These are phyloP conservation scores for Drosophila stalkeri DNA, from an alignment of 2,888 invertebrate species.

Conservation along the genomic window DNA sequence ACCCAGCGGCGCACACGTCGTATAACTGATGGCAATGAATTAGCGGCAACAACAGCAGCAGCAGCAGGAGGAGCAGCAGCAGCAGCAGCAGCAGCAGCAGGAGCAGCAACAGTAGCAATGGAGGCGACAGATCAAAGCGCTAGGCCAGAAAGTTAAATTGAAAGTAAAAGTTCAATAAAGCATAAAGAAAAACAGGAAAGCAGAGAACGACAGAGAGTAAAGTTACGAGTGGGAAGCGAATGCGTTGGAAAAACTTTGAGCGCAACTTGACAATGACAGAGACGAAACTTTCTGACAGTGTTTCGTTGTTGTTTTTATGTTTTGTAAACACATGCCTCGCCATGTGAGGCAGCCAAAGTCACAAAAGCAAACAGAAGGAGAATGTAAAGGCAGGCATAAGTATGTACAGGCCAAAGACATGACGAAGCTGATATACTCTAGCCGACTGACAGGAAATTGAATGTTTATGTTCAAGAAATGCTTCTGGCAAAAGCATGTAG, in stretches of 20 bases:
- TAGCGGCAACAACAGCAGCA: slow-evolving; percentile 42
- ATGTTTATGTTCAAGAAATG: no score
- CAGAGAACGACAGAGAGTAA: neutral
- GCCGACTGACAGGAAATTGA: neutral
- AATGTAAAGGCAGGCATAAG: slow-evolving; percentile 13
- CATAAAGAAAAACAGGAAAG: slow-evolving; percentile 46
- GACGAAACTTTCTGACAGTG: slow-evolving; percentile 70
- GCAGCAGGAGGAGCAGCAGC: slow-evolving; percentile 34
- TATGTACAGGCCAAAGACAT: slow-evolving; percentile 1
- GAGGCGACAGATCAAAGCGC: slow-evolving; percentile 53
- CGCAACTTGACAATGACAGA: slow-evolving; percentile 78
- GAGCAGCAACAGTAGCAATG: slow-evolving; percentile 34
- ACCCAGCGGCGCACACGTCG: slow-evolving; percentile 53
- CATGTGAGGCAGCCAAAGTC: slow-evolving; percentile 57
- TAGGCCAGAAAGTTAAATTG: slow-evolving; percentile 75
- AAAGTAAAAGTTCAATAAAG: slow-evolving; percentile 80
- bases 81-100: slow-evolving; percentile 30
- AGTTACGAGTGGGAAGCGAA: neutral
- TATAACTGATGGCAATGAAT: slow-evolving; percentile 70
- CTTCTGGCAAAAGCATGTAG: neutral
- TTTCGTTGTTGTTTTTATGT: slow-evolving; percentile 60
- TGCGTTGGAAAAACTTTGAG: slow-evolving; percentile 58
- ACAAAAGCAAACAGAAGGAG: slow-evolving; percentile 35
- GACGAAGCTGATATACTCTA: slow-evolving; percentile 38
- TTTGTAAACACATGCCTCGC: slow-evolving; percentile 73